Base-by-base conservation (phyloP, 2,113 vertebrate genomes). In the Silurus asotus region DNA sequence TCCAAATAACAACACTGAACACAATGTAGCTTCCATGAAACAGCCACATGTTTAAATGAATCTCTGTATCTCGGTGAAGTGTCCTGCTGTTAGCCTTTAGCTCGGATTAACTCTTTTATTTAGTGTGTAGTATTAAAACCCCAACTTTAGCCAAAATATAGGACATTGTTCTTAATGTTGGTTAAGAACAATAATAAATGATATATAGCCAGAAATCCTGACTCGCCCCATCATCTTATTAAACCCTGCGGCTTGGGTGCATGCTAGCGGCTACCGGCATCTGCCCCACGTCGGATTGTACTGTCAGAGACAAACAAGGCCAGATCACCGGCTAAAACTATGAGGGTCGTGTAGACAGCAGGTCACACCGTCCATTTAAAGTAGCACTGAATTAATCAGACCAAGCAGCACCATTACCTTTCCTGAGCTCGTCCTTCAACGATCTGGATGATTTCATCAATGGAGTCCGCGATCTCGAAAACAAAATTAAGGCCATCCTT, bases 401-500 rank as follows among this genome's bases (percentile, higher is more conserved):
- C 0, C 37, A 23, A 78, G 25, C 9, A 15, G 10, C 1, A 17
- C 84, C 85, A 82, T 93, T 94, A 86, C 93, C 91, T 92, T 94
- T 94, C 51, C 91, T 88, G 79, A 95, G 90, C 58, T 95, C 94
- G 84, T 87, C 93, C 80, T 94, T 94, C 74, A 95, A 49, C 0
- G 94, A 93, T 23, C 92, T 90, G 70, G 93, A 94, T 6, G 94
- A 94, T 91, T 94, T 95, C 90, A 95, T 88, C 15, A 95, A 79
- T 77, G 94, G 93, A 76, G 91, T 90, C 84, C 93, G 90, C 17
- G 93, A 92, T 86, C 94, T 93, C 15, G 92, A 93, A 81, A 95
- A 93, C 88, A 95, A 91, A 91, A 96, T 95, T 91, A 95, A 94
- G 90, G 95, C 95, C 95, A 96, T 96, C 90, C 53, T 90, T 81